phyloP scores from a whole-genome alignment of 2,888 invertebrate genomes.

The Caenorhabditis wallacei region DNA sequence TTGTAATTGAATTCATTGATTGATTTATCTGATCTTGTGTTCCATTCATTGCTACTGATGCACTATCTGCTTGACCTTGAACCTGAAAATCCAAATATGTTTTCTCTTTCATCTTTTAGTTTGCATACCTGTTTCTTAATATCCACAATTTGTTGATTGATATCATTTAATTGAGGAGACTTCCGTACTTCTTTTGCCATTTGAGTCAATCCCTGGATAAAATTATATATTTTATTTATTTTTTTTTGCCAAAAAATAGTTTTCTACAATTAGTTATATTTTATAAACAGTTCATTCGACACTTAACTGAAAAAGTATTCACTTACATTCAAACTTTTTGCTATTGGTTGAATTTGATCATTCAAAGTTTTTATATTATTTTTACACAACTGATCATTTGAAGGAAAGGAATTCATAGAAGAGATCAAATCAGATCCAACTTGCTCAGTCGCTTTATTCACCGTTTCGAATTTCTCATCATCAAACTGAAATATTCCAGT shows the following conservation, averaged over 20 bases:
- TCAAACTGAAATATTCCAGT: conserved; percentile 28
- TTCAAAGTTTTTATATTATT: no score
- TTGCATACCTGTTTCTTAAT: conserved; percentile 14
- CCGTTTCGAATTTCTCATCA: not conserved
- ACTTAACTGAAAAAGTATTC: no score
- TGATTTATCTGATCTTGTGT: conserved; percentile 30
- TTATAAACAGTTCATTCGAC: no score
- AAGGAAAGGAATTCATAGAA: not conserved
- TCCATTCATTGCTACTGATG: conserved; percentile 16
- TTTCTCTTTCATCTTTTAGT: not conserved
- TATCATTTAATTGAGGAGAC: not conserved
- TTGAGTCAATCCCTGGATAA: not conserved
- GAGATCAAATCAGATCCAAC: not conserved
- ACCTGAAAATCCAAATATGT: conserved; percentile 16
- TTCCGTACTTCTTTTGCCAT: not conserved
- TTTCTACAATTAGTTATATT: no score
- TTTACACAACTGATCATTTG: conserved; percentile 3
- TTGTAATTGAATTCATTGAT: conserved; percentile 22
- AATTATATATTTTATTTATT: not conserved
- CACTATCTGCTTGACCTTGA: conserved; percentile 18
- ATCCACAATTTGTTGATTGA: conserved; percentile 8
- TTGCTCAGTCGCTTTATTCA: not conserved
- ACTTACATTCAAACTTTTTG: not conserved
- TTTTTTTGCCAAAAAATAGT: no score
- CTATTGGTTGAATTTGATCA: no score